These are phyloP conservation scores for Erebia aethiops DNA, from an alignment of 2,888 invertebrate genomes.

Conservation along the genomic window DNA sequence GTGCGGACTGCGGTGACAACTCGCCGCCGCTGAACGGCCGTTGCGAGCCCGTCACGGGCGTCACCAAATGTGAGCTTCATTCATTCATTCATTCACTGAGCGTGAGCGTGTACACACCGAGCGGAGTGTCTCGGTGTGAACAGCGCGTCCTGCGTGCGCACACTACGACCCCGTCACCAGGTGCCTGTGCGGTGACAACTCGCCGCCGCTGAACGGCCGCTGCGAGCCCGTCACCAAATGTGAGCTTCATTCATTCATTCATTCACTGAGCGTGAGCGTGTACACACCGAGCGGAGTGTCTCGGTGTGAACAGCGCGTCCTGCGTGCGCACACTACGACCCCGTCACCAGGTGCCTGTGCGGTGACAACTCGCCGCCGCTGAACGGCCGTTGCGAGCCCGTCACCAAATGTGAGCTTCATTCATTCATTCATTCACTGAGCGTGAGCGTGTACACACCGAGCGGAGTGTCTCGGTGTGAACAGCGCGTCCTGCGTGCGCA, in stretches of 20 bases:
- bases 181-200: slow-evolving; percentile 88
- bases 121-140: slow-evolving; percentile 85
- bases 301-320: slow-evolving; percentile 85
- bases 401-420: too few relatives aligned
- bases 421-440: too few relatives aligned
- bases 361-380: too few relatives aligned
- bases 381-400: too few relatives aligned
- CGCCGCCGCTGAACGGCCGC: slow-evolving; percentile 85
- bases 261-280: slow-evolving; percentile 83
- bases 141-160: slow-evolving; percentile 86
- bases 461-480: too few relatives aligned
- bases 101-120: slow-evolving; percentile 84
- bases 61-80: slow-evolving; percentile 82
- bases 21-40: slow-evolving; percentile 85
- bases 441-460: too few relatives aligned
- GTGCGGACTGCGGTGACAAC: slow-evolving; percentile 88
- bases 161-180: slow-evolving; percentile 83
- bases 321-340: slow-evolving; percentile 86
- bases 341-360: too few relatives aligned
- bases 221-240: slow-evolving; percentile 86
- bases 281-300: slow-evolving; percentile 84
- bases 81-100: slow-evolving; percentile 51
- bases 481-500: too few relatives aligned
- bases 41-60: slow-evolving; percentile 83
- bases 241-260: slow-evolving; percentile 52